A percentile compares a stretch with the other conserved stretches of the same genome.
phyloP scores from a whole-genome alignment of 2,113 vertebrate species.

The Podarcis raffonei region DNA sequence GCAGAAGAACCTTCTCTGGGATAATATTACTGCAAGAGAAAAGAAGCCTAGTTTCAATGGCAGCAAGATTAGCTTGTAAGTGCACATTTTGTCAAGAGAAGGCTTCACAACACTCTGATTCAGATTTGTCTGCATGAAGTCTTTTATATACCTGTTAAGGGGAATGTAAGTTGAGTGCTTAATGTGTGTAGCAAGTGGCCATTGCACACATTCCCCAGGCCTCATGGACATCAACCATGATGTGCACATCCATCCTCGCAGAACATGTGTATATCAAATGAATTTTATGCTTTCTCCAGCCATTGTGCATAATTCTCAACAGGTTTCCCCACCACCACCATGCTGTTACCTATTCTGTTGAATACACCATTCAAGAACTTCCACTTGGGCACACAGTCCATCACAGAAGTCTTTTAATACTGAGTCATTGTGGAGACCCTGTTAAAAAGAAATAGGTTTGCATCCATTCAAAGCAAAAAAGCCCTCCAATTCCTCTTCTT shows the following conservation, averaged over 20 bases:
- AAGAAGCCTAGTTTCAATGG: constrained; percentile 16
- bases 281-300: no score
- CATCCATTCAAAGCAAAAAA: background rate
- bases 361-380: constrained; percentile 91
- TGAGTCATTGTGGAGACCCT: constrained; percentile 79
- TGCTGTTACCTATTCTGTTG: constrained; percentile 82
- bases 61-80: background rate
- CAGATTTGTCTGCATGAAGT: no score
- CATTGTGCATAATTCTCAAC: background rate
- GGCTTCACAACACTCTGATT: background rate
- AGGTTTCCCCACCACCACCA: background rate
- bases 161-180: background rate
- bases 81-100: background rate
- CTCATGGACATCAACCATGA: no score
- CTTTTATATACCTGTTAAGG: background rate
- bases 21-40: constrained; percentile 71
- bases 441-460: constrained; percentile 38
- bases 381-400: constrained; percentile 85
- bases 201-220: no score
- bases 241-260: no score
- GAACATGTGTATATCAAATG: no score
- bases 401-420: constrained; percentile 89
- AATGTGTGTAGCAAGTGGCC: no score
- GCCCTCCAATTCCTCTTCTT: background rate
- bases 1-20: constrained; percentile 81